Evolutionary conservation across 2,888 invertebrate species (phyloP).

Genomic region (Pseudococcus jackbeardsleyi): DNA sequence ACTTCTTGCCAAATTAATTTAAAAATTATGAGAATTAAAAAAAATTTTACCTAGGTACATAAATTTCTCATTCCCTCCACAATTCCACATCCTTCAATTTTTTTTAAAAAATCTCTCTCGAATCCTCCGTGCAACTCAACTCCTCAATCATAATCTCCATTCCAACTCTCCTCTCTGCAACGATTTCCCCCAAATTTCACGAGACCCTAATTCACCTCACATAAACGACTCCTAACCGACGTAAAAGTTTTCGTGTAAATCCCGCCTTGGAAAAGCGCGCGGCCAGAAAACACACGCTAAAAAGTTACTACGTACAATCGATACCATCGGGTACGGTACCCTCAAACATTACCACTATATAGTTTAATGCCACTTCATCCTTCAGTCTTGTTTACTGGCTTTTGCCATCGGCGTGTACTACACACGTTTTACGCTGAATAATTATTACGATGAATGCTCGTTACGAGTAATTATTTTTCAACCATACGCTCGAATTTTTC

Average conservation of each 20-base stretch:
- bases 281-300: slow-evolving; percentile 25
- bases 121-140: too few relatives aligned
- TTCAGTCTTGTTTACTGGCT: slow-evolving; percentile 38
- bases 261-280: slow-evolving; percentile 41
- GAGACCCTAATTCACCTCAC: too few relatives aligned
- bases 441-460: slow-evolving; percentile 35
- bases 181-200: too few relatives aligned
- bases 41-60: too few relatives aligned
- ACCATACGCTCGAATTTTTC: not conserved
- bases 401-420: slow-evolving; percentile 23
- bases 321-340: slow-evolving; percentile 60
- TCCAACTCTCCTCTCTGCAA: too few relatives aligned
- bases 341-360: slow-evolving; percentile 53
- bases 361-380: slow-evolving; percentile 58
- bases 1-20: too few relatives aligned
- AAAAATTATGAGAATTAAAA: too few relatives aligned
- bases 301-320: slow-evolving; percentile 56
- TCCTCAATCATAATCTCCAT: too few relatives aligned
- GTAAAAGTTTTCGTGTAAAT: not conserved
- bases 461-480: slow-evolving; percentile 27
- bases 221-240: too few relatives aligned
- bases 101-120: too few relatives aligned
- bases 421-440: not conserved
- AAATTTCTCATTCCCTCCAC: too few relatives aligned
- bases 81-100: too few relatives aligned